A percentile compares a stretch with the other conserved stretches of the same genome.
Evolutionary conservation across 2,888 invertebrate genomes (phyloP).

Genomic region (Ophion slaviceki): DNA sequence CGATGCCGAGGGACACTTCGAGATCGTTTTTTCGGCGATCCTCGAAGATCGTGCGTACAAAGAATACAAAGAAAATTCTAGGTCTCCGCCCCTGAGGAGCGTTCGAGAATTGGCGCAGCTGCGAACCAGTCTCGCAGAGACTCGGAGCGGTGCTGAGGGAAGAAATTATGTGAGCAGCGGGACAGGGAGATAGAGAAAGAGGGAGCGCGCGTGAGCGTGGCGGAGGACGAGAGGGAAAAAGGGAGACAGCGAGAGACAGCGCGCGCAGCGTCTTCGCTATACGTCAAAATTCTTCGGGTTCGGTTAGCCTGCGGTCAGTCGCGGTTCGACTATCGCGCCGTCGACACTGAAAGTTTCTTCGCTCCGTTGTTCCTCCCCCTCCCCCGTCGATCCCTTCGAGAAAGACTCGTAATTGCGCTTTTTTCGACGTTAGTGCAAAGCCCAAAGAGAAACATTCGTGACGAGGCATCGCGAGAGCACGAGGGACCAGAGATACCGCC

Average conservation of each 20-base stretch:
- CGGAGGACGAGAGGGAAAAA: conserved; percentile 23
- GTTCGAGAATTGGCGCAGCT: conserved; percentile 60
- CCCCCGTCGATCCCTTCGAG: neutral
- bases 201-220: conserved; percentile 16
- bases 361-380: neutral
- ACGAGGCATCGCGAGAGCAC: conserved; percentile 25
- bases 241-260: conserved; percentile 32
- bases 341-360: conserved; percentile 49
- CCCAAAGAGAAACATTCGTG: neutral
- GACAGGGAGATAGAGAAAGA: conserved; percentile 7
- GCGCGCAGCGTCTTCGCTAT: conserved; percentile 36
- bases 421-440: conserved; percentile 1
- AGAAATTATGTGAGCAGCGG: conserved; percentile 29
- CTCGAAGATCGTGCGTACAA: neutral
- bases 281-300: conserved; percentile 45
- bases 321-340: conserved; percentile 71
- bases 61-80: conserved; percentile 25
- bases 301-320: conserved; percentile 68
- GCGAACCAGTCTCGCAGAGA: conserved; percentile 46
- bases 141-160: conserved; percentile 37
- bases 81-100: conserved; percentile 59
- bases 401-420: neutral
- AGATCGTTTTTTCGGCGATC: conserved; percentile 1
- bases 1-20: neutral
- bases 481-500: conserved; percentile 6